These are phyloP conservation scores for Triplophysa rosa DNA, from an alignment of 2,113 vertebrate species.

Conservation along the genomic window DNA sequence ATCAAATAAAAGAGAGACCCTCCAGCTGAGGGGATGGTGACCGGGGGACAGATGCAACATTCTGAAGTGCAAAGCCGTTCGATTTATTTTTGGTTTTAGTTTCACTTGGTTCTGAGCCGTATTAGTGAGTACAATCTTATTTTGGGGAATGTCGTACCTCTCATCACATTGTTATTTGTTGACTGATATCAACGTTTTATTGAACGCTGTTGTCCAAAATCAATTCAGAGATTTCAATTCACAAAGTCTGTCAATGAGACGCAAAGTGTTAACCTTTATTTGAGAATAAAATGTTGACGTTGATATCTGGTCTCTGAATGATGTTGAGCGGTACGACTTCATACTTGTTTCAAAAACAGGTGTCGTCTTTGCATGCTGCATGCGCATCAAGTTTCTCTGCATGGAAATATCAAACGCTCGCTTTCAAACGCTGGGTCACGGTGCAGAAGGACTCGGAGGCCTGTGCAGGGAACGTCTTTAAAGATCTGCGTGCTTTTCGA, in stretches of 20 bases:
- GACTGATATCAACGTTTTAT: neutral
- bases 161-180: constrained; percentile 49
- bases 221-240: too few species aligned
- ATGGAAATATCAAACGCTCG: constrained; percentile 29
- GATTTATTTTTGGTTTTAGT: constrained; percentile 5
- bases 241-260: too few species aligned
- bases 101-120: constrained; percentile 21
- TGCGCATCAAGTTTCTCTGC: constrained; percentile 45
- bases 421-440: constrained; percentile 12
- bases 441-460: constrained; percentile 34
- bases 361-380: constrained; percentile 57
- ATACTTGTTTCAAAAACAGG: constrained; percentile 22
- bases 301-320: neutral
- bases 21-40: constrained; percentile 32
- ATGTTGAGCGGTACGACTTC: constrained; percentile 60
- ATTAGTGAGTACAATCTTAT: neutral
- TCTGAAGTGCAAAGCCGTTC: constrained; percentile 44
- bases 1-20: constrained; percentile 37
- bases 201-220: too few species aligned
- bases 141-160: constrained; percentile 59
- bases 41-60: constrained; percentile 53
- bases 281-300: neutral
- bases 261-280: too few species aligned
- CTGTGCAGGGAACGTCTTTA: constrained; percentile 54
- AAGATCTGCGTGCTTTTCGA: constrained; percentile 61